Conservation (phyloP, 2,113 vertebrate species). For the Myxocyprinus asiaticus region DNA sequence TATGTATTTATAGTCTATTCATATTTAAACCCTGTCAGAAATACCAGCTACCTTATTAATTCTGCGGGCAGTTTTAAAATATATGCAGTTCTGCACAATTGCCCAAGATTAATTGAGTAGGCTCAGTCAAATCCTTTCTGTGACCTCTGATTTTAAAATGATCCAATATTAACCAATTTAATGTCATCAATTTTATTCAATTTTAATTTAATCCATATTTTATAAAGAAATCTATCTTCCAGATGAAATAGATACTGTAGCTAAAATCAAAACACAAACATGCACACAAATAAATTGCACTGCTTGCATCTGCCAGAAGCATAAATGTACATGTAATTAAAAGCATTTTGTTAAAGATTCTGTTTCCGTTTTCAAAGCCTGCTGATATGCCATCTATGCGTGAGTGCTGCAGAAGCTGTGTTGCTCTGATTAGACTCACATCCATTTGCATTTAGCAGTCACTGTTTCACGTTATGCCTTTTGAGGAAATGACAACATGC, state of each 20-base stretch:
- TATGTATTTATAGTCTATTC: too few species aligned
- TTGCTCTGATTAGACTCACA: slow-evolving; percentile 19
- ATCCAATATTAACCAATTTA: background rate
- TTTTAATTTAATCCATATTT: background rate
- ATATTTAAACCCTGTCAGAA: too few species aligned
- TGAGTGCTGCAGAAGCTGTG: slow-evolving; percentile 1
- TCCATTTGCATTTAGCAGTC: slow-evolving; percentile 25
- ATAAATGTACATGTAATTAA: background rate
- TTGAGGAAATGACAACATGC: slow-evolving; percentile 27
- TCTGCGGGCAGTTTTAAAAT: too few species aligned
- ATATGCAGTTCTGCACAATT: too few species aligned
- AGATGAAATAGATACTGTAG: background rate
- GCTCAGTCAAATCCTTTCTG: too few species aligned
- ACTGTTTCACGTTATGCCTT: slow-evolving; percentile 7
- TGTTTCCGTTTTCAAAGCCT: slow-evolving; percentile 6
- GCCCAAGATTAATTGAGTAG: too few species aligned
- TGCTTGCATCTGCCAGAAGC: slow-evolving; percentile 12
- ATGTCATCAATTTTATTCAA: accelerated
- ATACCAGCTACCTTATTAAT: too few species aligned
- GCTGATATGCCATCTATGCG: slow-evolving; percentile 1
- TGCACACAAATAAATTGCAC: background rate
- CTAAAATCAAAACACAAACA: background rate
- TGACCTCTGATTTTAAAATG: too few species aligned
- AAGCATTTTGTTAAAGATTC: slow-evolving; percentile 11
- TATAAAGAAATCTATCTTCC: background rate